Conservation (phyloP, 92 coral and sea anemone genomes). For the Palythoa grandis region DNA sequence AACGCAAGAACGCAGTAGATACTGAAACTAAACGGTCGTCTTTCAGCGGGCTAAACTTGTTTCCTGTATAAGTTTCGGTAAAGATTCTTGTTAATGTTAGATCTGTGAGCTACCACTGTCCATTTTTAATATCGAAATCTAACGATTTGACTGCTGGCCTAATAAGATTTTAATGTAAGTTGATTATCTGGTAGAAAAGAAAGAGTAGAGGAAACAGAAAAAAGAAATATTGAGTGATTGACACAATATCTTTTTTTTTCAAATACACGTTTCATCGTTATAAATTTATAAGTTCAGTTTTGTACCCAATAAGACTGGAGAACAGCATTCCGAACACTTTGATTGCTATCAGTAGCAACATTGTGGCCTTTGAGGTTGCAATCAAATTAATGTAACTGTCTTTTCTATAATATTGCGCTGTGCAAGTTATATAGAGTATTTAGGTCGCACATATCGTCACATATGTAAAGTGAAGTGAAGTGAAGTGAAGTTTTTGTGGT, state of each 20-base stretch:
- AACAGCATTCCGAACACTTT: neutral
- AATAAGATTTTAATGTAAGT: neutral
- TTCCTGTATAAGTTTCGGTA: neutral
- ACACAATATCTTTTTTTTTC: neutral
- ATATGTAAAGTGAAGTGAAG: too few species aligned
- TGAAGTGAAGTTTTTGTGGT: too few species aligned
- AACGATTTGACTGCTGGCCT: neutral
- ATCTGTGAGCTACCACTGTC: neutral
- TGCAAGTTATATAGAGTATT: too few species aligned
- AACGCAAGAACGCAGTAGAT: neutral
- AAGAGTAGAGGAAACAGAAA: neutral
- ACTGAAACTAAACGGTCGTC: neutral
- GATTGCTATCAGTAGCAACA: neutral
- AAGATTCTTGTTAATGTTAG: neutral
- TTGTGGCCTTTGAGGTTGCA: too few species aligned
- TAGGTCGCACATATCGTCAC: too few species aligned
- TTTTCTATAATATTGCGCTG: too few species aligned
- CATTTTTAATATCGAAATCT: neutral
- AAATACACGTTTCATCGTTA: neutral
- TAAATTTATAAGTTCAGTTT: neutral
- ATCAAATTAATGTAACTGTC: too few species aligned
- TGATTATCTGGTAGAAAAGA: too few species aligned
- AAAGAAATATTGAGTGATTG: neutral
- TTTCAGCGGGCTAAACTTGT: neutral
- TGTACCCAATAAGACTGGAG: neutral